These are phyloP conservation scores for Carposina sasakii DNA, from an alignment of 1,140 invertebrate species.

Conservation along the genomic window DNA sequence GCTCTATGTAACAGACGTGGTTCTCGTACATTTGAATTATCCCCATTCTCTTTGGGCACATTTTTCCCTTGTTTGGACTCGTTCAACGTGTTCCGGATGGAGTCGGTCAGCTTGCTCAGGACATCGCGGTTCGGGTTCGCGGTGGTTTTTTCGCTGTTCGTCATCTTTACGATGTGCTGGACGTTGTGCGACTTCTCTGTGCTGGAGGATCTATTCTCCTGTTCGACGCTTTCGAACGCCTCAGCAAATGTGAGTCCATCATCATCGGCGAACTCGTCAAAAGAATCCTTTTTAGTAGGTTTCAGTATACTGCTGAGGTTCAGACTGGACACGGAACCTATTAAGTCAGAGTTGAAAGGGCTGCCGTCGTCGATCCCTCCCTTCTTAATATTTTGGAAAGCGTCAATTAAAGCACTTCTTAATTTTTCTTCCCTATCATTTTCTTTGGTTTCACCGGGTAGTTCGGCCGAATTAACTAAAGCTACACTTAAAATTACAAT, in stretches of 20 bases:
- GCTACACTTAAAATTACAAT: conserved; percentile 44
- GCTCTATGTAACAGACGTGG: too few relatives aligned
- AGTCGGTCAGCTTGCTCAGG: conserved; percentile 40
- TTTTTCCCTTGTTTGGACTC: conserved; percentile 47
- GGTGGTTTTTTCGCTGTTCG: conserved; percentile 40
- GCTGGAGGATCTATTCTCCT: conserved; percentile 33
- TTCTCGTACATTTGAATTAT: not conserved
- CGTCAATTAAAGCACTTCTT: conserved; percentile 59
- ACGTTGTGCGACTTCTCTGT: conserved; percentile 60
- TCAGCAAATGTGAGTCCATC: conserved; percentile 57
- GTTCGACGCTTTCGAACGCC: conserved; percentile 36
- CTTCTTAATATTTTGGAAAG: conserved; percentile 64
- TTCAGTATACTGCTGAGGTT: too few relatives aligned
- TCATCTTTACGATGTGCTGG: conserved; percentile 56
- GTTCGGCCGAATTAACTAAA: conserved; percentile 36
- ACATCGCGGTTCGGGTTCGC: conserved; percentile 40
- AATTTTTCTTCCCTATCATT: conserved; percentile 56
- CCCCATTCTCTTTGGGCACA: conserved; percentile 21
- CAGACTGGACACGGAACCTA: conserved; percentile 50
- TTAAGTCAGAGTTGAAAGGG: conserved; percentile 39
- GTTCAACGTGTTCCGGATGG: conserved; percentile 45
- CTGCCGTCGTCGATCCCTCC: conserved; percentile 49
- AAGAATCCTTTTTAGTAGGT: conserved; percentile 38
- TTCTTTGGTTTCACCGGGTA: conserved; percentile 35
- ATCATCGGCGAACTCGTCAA: conserved; percentile 56